Conservation (phyloP, 2,888 invertebrate species). For the Meghimatium bilineatum region DNA sequence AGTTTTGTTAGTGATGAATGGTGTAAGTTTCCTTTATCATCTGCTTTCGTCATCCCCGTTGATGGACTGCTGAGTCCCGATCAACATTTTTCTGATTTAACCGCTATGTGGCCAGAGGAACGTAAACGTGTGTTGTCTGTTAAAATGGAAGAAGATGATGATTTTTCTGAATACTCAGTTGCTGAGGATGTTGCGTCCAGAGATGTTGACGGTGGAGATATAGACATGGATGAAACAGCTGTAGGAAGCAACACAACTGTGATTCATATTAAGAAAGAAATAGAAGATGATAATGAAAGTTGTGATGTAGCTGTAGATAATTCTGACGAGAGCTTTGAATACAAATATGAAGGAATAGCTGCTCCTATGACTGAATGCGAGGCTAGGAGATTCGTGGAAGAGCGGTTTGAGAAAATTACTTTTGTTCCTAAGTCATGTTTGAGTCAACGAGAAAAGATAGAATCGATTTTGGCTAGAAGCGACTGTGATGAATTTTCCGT, state of each 20-base stretch:
- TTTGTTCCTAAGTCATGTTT: slow-evolving; percentile 22
- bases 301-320: not conserved
- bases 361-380: slow-evolving; percentile 11
- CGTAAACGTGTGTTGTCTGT: slow-evolving; percentile 34
- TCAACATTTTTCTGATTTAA: slow-evolving; percentile 8
- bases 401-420: slow-evolving; percentile 32
- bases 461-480: slow-evolving; percentile 30
- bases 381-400: slow-evolving; percentile 39
- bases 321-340: not conserved
- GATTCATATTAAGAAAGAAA: slow-evolving; percentile 17
- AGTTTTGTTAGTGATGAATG: slow-evolving; percentile 32
- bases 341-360: not conserved
- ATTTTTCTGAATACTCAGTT: not conserved
- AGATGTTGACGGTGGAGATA: slow-evolving; percentile 14
- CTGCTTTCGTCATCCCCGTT: slow-evolving; percentile 17
- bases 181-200: not conserved
- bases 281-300: slow-evolving; percentile 27
- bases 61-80: slow-evolving; percentile 20
- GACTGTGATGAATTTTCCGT: slow-evolving; percentile 39
- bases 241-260: not conserved
- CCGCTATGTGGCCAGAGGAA: slow-evolving; percentile 22
- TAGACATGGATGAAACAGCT: slow-evolving; percentile 13
- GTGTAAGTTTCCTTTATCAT: not conserved
- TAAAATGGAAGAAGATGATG: slow-evolving; percentile 36
- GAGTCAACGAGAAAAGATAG: slow-evolving; percentile 39